Conservation (phyloP, 2,797 vertebrate genomes). For the Spheniscus humboldti region DNA sequence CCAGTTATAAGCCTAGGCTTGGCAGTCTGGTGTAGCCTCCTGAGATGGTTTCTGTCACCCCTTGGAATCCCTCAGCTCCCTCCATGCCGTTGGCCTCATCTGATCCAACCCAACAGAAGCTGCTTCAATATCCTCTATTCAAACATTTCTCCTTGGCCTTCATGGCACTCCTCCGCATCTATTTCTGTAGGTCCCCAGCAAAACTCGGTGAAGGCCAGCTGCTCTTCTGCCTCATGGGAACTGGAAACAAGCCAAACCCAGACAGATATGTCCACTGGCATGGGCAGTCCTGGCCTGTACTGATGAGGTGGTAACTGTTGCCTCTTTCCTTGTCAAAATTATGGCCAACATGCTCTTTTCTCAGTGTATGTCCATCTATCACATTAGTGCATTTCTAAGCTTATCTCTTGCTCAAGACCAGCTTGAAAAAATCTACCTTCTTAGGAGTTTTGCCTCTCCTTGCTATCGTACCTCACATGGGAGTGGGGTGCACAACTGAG, state of each 20-base stretch:
- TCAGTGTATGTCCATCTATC: background rate
- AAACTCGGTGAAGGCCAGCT: background rate
- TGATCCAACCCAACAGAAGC: background rate
- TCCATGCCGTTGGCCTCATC: background rate
- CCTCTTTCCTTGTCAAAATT: background rate
- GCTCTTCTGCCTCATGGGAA: background rate
- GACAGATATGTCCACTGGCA: background rate
- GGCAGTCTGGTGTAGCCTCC: background rate
- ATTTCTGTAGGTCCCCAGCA: background rate
- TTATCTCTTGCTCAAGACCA: background rate
- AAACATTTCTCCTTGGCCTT: background rate
- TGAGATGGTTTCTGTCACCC: background rate
- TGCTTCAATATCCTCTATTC: background rate
- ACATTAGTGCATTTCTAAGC: background rate
- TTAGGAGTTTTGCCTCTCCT: background rate
- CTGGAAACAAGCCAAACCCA: background rate
- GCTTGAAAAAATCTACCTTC: background rate
- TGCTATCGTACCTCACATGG: background rate
- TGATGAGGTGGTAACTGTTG: background rate
- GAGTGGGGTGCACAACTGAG: background rate
- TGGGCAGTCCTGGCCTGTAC: background rate
- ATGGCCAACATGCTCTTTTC: background rate
- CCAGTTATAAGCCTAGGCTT: background rate
- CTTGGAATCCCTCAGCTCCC: background rate
- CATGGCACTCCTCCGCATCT: background rate